Evolutionary conservation across 2,113 vertebrate species (phyloP), one percentile per base, ranked within the genome.

Genomic region (Pterophyllum scalare): DNA sequence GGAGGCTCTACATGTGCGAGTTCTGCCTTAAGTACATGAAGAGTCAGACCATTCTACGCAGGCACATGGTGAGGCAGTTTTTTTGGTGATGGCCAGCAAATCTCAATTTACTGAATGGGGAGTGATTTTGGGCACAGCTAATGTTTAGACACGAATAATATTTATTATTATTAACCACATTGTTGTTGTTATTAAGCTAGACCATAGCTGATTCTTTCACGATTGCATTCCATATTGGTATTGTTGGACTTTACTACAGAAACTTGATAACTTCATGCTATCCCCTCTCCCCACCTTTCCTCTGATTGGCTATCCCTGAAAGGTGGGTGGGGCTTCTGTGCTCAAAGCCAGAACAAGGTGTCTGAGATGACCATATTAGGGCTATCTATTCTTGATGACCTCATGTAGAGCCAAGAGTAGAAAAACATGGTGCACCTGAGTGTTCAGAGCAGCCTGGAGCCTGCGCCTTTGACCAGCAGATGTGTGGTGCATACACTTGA

Each of bases 11-110:
- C 93, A 99, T 99, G 97, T 99, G 98, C 56, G 98, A 99, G 91
- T 99, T 99, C 96, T 99, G 98, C 84, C 97, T 99, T 61, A 99
- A 99, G 65, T 99, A 99, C 40, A 99, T 99, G 98, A 99, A 99
- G 96, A 99, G 98, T 91, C 98, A 99, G 92, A 99, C 97, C 12
- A 99, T 99, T 72, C 97, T 99, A 28, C 96, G 97, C 31, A 94
- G 98, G 15, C 98, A 99, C 94, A 98, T 98, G 98, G 98, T 99
- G 28, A 46, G 65, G 26, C 43, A 52, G 3, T 49, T 49, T 49
- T 49, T 49, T 15, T 15, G 46, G 46, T 49, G 14, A 17, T 49
- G 14, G 7, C 46, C 15, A 15, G 4, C 2, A 46, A 49, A 49
- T 15, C 46, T 49, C 46, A 15, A 49, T 49, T 15, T 49, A 49